Evolutionary conservation across 92 coral and sea anemone species (phyloP).

Genomic region (Porites rus): DNA sequence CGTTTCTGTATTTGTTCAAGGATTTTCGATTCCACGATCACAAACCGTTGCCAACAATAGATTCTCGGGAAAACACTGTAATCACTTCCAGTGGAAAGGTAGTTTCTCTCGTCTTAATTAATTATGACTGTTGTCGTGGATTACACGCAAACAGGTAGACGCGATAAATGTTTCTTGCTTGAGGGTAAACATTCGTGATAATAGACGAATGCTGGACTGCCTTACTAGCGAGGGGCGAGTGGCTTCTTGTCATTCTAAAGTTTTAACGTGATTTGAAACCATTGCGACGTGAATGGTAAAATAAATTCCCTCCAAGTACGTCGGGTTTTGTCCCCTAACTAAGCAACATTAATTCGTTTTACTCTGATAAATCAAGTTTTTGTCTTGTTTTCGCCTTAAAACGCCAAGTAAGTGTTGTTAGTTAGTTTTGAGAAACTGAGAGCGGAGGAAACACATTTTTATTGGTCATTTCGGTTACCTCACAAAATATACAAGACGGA

Average conservation of each 20-base stretch:
- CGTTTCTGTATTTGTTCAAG: slow-evolving; percentile 1
- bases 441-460: background rate
- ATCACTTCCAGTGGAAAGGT: slow-evolving; percentile 20
- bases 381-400: background rate
- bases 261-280: background rate
- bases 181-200: background rate
- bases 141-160: background rate
- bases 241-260: background rate
- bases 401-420: background rate
- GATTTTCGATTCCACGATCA: background rate
- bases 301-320: too few relatives aligned
- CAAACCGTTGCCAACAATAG: slow-evolving; percentile 5
- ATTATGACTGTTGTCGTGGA: background rate
- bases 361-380: background rate
- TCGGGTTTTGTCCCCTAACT: background rate
- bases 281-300: background rate
- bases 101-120: background rate
- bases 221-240: background rate
- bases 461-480: background rate
- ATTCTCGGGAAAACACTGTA: slow-evolving; percentile 21
- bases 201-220: background rate
- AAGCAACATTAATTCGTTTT: background rate
- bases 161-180: background rate
- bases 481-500: background rate
- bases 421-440: background rate